A percentile compares a stretch with the other conserved stretches of the same genome.
These are phyloP conservation scores for Cybosia mesomella DNA, from an alignment of 2,888 invertebrate species.

Conservation along the genomic window DNA sequence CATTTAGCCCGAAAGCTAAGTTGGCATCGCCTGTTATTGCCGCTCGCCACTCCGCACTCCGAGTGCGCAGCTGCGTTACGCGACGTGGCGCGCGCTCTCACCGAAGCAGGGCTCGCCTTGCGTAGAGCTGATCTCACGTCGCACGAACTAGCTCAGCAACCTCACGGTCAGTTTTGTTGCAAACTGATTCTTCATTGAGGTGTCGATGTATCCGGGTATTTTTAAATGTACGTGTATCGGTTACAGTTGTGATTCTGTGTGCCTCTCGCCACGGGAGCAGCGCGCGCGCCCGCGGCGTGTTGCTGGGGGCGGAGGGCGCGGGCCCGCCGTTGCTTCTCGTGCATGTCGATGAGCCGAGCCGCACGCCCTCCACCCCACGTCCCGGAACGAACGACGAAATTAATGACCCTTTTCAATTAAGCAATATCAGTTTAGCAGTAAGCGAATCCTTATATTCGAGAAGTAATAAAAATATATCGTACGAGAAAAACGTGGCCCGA, in stretches of 20 bases:
- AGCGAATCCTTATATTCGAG: conserved; percentile 38
- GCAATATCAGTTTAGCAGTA: conserved; percentile 58
- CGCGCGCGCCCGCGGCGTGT: conserved; percentile 23
- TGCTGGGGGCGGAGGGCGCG: conserved; percentile 27
- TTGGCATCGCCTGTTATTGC: conserved; percentile 65
- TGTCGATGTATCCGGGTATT: neutral
- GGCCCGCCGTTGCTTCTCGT: conserved; percentile 44
- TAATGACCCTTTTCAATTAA: conserved; percentile 39
- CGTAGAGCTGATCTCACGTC: conserved; percentile 39
- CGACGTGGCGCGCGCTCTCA: conserved; percentile 52
- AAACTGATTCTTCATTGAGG: neutral
- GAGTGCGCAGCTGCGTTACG: conserved; percentile 58
- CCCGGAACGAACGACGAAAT: conserved; percentile 24
- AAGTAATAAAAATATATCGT: conserved; percentile 21
- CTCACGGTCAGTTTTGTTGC: conserved; percentile 55
- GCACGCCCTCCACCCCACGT: conserved; percentile 13
- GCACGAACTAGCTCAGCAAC: conserved; percentile 39
- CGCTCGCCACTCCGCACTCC: conserved; percentile 47
- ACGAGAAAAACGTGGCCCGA: conserved; percentile 7
- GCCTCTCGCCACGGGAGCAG: conserved; percentile 42
- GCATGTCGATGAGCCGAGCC: conserved; percentile 22
- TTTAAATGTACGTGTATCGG: neutral
- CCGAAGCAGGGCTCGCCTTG: conserved; percentile 56
- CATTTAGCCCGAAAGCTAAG: conserved; percentile 57
- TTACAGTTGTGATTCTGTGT: conserved; percentile 63